These are phyloP conservation scores for Patella depressa DNA, from an alignment of 2,888 invertebrate species.

Conservation along the genomic window DNA sequence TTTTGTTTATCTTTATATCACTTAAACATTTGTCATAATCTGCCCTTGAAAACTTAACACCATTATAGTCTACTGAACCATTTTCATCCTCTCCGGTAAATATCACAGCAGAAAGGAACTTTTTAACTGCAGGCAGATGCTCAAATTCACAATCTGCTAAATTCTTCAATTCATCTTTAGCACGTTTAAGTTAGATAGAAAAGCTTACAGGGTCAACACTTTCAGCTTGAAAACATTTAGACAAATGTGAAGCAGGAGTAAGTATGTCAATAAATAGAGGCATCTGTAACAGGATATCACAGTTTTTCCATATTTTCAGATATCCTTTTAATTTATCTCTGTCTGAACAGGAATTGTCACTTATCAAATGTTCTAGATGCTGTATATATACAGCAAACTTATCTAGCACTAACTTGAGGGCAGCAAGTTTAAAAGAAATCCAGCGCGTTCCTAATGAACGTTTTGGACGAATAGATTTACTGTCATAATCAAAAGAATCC, in stretches of 20 bases:
- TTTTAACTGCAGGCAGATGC: too few species aligned
- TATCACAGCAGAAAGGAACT: too few species aligned
- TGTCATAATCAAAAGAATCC: neutral
- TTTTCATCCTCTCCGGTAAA: neutral
- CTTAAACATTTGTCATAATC: neutral
- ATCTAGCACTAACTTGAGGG: neutral
- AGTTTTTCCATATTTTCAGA: neutral
- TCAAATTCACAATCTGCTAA: too few species aligned
- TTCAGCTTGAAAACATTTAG: constrained; percentile 1
- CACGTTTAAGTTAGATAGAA: neutral
- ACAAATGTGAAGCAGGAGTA: neutral
- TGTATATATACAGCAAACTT: constrained; percentile 1
- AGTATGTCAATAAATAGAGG: neutral
- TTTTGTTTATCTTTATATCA: neutral
- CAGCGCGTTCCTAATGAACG: neutral
- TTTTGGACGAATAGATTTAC: neutral
- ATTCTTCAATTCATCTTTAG: neutral
- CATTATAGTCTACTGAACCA: neutral
- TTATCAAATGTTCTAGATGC: neutral
- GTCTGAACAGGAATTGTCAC: neutral
- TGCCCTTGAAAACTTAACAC: neutral
- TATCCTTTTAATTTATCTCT: neutral
- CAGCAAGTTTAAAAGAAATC: constrained; percentile 2
- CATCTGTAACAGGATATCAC: neutral
- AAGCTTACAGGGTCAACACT: neutral